Evolutionary conservation across 2,888 invertebrate species (phyloP).

Genomic region (Idaea dimidiata): DNA sequence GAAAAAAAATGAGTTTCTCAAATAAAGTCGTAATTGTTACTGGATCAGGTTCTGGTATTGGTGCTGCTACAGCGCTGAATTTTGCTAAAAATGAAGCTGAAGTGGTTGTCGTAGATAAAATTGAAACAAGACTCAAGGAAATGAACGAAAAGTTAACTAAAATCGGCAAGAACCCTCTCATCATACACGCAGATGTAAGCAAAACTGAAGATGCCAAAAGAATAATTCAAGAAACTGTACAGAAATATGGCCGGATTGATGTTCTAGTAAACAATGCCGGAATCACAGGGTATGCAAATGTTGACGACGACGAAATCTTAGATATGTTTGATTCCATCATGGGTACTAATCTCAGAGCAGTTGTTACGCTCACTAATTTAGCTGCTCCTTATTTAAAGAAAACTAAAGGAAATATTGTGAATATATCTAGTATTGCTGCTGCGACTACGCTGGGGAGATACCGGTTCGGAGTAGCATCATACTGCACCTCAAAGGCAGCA

Average conservation of each 20-base stretch:
- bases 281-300: constrained; percentile 16
- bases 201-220: constrained; percentile 34
- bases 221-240: constrained; percentile 34
- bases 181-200: constrained; percentile 39
- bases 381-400: constrained; percentile 28
- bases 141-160: constrained; percentile 19
- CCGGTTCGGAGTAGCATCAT: constrained; percentile 39
- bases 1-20: constrained; percentile 17
- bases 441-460: neutral
- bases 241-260: constrained; percentile 39
- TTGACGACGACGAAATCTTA: constrained; percentile 23
- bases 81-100: constrained; percentile 40
- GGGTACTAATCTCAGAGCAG: constrained; percentile 29
- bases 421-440: constrained; percentile 23
- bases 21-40: constrained; percentile 41
- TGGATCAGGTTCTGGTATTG: constrained; percentile 45
- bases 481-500: constrained; percentile 86
- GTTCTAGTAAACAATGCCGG: constrained; percentile 47
- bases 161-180: constrained; percentile 27
- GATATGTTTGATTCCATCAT: constrained; percentile 27
- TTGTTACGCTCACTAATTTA: constrained; percentile 22
- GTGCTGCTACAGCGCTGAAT: constrained; percentile 37
- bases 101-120: constrained; percentile 38
- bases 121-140: constrained; percentile 29
- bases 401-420: constrained; percentile 37